Conservation (phyloP, 2,113 vertebrate genomes). For the Catharus bicknelli region DNA sequence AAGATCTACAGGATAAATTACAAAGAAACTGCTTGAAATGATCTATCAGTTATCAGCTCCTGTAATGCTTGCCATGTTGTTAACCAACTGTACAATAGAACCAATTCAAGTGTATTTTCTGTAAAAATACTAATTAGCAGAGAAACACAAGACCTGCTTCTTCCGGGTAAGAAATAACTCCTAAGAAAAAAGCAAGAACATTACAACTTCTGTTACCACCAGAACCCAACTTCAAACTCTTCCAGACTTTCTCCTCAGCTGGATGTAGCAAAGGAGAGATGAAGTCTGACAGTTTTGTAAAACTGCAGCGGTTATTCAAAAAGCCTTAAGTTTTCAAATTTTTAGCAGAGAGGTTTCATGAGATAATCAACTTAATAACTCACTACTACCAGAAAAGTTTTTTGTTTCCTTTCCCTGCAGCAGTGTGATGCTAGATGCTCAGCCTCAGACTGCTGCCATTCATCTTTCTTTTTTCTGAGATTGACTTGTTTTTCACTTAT, state of each 20-base stretch:
- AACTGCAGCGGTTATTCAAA: not conserved
- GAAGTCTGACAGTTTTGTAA: not conserved
- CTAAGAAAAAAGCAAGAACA: not conserved
- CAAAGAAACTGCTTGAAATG: not conserved
- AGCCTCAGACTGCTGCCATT: not conserved
- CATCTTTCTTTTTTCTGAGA: not conserved
- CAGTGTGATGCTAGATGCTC: not conserved
- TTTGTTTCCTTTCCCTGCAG: not conserved
- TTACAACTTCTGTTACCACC: not conserved
- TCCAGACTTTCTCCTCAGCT: not conserved
- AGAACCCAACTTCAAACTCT: not conserved
- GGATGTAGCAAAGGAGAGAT: not conserved
- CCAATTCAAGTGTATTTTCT: not conserved
- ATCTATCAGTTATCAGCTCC: not conserved
- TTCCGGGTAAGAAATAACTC: not conserved
- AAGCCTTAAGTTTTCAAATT: not conserved
- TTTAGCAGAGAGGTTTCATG: not conserved
- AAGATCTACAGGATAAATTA: not conserved
- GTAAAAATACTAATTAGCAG: not conserved
- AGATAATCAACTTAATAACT: not conserved
- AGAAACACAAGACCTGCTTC: not conserved
- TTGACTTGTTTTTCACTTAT: not conserved
- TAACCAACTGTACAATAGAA: not conserved
- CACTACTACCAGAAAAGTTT: not conserved
- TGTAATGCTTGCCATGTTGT: not conserved